phyloP scores from a whole-genome alignment of 2,888 invertebrate species.

The Serripes groenlandicus region DNA sequence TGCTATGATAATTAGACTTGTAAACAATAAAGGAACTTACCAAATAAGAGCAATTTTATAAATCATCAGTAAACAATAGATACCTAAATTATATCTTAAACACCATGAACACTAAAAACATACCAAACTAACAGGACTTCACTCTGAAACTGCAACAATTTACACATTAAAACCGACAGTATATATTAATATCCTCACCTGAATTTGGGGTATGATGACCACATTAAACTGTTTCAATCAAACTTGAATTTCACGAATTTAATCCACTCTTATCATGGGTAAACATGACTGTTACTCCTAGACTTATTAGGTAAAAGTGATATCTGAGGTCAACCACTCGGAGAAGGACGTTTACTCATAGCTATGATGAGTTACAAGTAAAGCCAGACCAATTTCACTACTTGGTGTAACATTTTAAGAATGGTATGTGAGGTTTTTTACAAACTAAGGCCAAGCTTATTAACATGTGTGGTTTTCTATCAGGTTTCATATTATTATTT shows the following conservation, averaged over 20 bases:
- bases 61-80: too few species aligned
- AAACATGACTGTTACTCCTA: not conserved
- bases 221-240: not conserved
- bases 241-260: not conserved
- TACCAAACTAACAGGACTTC: too few species aligned
- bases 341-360: too few species aligned
- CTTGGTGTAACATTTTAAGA: slow-evolving; percentile 10
- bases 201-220: not conserved
- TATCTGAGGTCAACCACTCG: not conserved
- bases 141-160: too few species aligned
- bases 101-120: too few species aligned
- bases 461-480: not conserved
- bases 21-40: too few species aligned
- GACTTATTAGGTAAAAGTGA: slow-evolving; percentile 14
- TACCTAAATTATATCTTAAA: too few species aligned
- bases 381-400: not conserved
- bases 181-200: not conserved
- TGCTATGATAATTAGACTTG: too few species aligned
- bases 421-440: slow-evolving; percentile 9
- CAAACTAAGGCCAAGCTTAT: not conserved
- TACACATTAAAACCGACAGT: too few species aligned
- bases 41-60: too few species aligned
- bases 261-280: slow-evolving; percentile 7
- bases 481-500: too few species aligned
- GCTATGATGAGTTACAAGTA: not conserved